Evolutionary conservation across 2,888 invertebrate species (phyloP), one percentile per base, ranked within the genome.

Genomic region (Dichetophora obliterata): DNA sequence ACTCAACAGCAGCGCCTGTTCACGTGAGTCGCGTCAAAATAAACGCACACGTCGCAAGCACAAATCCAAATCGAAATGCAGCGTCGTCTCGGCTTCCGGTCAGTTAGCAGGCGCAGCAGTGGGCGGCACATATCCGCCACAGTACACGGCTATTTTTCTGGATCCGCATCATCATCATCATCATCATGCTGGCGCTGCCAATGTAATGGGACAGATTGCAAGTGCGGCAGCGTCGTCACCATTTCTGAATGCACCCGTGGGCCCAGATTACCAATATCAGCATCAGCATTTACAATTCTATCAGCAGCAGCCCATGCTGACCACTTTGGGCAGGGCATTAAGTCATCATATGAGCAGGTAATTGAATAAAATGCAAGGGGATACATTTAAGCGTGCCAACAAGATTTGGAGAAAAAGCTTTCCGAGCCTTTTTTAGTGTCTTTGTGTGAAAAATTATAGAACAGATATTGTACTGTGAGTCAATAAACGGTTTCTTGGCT

Each of bases 131-230:
- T 87, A 85, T 80, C 88, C 87, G 69, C 88, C 89, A 6, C 88
- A 88, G 52, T 89, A 89, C 65, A 85, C 88, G 5, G 84, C 89
- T 75, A 88, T 89, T 75, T 88, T 86, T 77, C 76, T 88, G 76
- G 88, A 89, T 79, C 80, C 79, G 8, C 79, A 79, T 31, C 31
- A 31, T 22, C 82, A 81, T 78, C 82, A 81, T 75, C 82, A 81
- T 79, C 83, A 80, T 69, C 79, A 79, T 76, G 80, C 78, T 68
- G 74, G 73, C 79, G 80, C 83, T 72, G 82, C 82, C 73, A 86
- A 83, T 82, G 83, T 83, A 79, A 82, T 82, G 77, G 82, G 83
- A 77, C 84, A 84, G 71, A 79, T 82, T 81, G 83, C 81, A 80
- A 85, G 80, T 80, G 83, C 84, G 65, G 84, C 85, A 57, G 84